Conservation (phyloP, 2,888 invertebrate genomes). For the Cephus pulcher region DNA sequence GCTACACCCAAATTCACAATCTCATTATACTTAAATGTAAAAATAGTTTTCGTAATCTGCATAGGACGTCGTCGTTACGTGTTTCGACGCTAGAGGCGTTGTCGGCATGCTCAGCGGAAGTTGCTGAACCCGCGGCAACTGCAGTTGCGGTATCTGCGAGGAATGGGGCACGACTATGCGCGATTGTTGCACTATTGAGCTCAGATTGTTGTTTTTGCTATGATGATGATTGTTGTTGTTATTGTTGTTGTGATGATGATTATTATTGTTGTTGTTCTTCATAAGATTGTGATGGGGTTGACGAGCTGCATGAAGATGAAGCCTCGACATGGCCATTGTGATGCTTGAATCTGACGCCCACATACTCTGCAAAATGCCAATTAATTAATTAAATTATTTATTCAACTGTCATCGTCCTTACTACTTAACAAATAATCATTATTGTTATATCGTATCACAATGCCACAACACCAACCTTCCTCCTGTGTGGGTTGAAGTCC, state of each 20-base stretch:
- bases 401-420: background rate
- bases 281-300: slow-evolving; percentile 63
- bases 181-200: slow-evolving; percentile 33
- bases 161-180: slow-evolving; percentile 45
- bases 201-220: slow-evolving; percentile 42
- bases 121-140: slow-evolving; percentile 44
- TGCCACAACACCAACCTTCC: slow-evolving; percentile 50
- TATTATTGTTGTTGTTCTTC: slow-evolving; percentile 66
- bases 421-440: no score
- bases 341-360: slow-evolving; percentile 70
- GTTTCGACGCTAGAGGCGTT: slow-evolving; percentile 60
- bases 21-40: slow-evolving; percentile 68
- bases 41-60: slow-evolving; percentile 77
- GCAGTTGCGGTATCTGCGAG: slow-evolving; percentile 40
- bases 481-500: slow-evolving; percentile 74
- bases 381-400: background rate
- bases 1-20: no score
- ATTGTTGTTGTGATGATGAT: slow-evolving; percentile 65
- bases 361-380: slow-evolving; percentile 67
- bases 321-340: slow-evolving; percentile 61
- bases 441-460: no score
- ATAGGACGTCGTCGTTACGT: slow-evolving; percentile 64
- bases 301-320: slow-evolving; percentile 62
- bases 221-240: slow-evolving; percentile 39
- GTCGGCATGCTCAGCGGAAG: slow-evolving; percentile 61